These are phyloP conservation scores for Dermatemys mawii DNA, from an alignment of 2,113 vertebrate species.

Conservation along the genomic window DNA sequence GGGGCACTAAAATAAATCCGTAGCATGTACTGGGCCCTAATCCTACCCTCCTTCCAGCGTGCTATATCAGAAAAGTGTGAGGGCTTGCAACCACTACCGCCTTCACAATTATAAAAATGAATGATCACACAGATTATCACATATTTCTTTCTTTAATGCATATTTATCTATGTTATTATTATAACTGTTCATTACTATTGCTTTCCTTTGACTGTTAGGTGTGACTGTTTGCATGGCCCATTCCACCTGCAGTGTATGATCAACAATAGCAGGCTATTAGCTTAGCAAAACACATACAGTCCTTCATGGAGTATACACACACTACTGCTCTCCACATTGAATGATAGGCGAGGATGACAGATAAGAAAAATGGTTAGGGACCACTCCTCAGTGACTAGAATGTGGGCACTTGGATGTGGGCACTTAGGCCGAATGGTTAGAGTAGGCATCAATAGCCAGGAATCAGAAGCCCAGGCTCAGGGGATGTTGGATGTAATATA, in stretches of 20 bases:
- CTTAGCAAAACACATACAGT: neutral
- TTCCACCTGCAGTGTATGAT: neutral
- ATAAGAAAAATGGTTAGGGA: neutral
- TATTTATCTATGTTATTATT: neutral
- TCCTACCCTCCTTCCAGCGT: neutral
- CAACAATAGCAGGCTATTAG: neutral
- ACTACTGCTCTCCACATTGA: neutral
- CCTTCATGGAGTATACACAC: neutral
- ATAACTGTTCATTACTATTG: neutral
- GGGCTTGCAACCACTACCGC: neutral
- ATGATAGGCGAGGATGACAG: neutral
- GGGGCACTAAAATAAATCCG: neutral
- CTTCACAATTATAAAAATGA: neutral
- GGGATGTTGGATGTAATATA: neutral
- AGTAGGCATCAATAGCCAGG: too few relatives aligned
- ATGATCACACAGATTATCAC: too few relatives aligned
- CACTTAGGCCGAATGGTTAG: too few relatives aligned
- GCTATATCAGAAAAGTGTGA: neutral
- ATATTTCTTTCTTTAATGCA: too few relatives aligned
- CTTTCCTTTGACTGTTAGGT: neutral
- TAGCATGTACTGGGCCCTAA: neutral
- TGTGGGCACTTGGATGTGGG: too few relatives aligned
- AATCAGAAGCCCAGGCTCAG: too few relatives aligned
- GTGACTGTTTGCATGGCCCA: neutral
- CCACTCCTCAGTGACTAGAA: too few relatives aligned